Evolutionary conservation across 2,113 vertebrate genomes (phyloP).

Genomic region (Elaphurus davidianus): DNA sequence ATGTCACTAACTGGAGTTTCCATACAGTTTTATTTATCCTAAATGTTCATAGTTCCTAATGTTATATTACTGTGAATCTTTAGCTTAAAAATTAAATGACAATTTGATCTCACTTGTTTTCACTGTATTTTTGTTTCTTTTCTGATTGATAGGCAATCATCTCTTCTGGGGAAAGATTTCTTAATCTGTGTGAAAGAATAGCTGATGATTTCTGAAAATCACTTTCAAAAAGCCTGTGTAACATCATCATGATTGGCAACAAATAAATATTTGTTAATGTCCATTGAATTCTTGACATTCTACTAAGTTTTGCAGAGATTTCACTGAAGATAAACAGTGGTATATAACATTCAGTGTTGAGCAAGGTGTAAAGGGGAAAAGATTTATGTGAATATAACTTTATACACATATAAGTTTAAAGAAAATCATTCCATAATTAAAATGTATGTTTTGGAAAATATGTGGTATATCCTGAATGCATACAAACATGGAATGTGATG

Average conservation of each 20-base stretch:
- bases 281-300: slow-evolving; percentile 26
- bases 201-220: slow-evolving; percentile 57
- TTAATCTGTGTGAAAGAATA: slow-evolving; percentile 51
- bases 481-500: neutral
- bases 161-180: neutral
- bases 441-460: neutral
- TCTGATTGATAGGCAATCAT: slow-evolving; percentile 27
- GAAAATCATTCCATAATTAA: neutral
- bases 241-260: slow-evolving; percentile 29
- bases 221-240: slow-evolving; percentile 37
- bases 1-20: slow-evolving; percentile 23
- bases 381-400: slow-evolving; percentile 4
- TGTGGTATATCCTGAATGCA: neutral
- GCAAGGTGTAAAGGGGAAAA: neutral
- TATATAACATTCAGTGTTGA: neutral
- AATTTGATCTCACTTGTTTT: neutral
- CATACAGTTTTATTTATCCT: neutral
- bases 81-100: neutral
- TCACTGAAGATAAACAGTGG: neutral
- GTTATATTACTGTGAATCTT: neutral
- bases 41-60: neutral
- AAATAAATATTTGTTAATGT: slow-evolving; percentile 63
- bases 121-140: slow-evolving; percentile 51
- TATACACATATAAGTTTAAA: slow-evolving; percentile 5
- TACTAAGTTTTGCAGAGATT: slow-evolving; percentile 11